These are phyloP conservation scores for Meloe dianella DNA, from an alignment of 2,888 invertebrate species.

Conservation along the genomic window DNA sequence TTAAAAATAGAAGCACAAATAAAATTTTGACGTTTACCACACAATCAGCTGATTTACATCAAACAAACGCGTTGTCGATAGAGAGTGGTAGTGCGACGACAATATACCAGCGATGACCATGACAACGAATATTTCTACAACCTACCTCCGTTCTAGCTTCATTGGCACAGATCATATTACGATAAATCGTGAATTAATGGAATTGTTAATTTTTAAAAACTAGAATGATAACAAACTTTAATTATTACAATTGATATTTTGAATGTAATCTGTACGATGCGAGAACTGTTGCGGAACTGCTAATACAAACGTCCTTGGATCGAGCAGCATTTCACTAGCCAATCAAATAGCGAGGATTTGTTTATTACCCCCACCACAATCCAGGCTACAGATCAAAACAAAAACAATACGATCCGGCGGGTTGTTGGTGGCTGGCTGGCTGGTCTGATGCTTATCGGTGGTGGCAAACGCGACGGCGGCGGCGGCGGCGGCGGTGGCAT, in stretches of 20 bases:
- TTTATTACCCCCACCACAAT: constrained; percentile 51
- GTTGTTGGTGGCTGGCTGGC: constrained; percentile 33
- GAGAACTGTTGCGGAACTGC: constrained; percentile 42
- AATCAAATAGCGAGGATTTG: constrained; percentile 49
- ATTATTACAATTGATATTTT: background rate
- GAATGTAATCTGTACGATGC: constrained; percentile 15
- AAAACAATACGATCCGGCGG: constrained; percentile 49
- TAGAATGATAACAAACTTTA: no score
- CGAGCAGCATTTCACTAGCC: constrained; percentile 38
- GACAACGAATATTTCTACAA: constrained; percentile 24
- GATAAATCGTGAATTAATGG: constrained; percentile 21
- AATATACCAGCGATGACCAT: constrained; percentile 7
- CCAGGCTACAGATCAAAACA: constrained; percentile 48
- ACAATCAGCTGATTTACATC: constrained; percentile 67
- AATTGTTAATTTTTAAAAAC: background rate
- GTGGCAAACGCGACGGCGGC: background rate
- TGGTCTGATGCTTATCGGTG: background rate
- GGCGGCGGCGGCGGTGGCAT: constrained; percentile 13
- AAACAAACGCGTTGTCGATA: constrained; percentile 47
- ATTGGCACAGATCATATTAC: constrained; percentile 68
- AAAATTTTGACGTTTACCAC: constrained; percentile 51
- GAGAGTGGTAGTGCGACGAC: constrained; percentile 17
- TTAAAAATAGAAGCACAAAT: background rate
- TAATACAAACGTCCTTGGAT: constrained; percentile 50
- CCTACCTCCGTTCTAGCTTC: constrained; percentile 71